Conservation (phyloP, 2,797 vertebrate species). For the Chiroxiphia lanceolata region DNA sequence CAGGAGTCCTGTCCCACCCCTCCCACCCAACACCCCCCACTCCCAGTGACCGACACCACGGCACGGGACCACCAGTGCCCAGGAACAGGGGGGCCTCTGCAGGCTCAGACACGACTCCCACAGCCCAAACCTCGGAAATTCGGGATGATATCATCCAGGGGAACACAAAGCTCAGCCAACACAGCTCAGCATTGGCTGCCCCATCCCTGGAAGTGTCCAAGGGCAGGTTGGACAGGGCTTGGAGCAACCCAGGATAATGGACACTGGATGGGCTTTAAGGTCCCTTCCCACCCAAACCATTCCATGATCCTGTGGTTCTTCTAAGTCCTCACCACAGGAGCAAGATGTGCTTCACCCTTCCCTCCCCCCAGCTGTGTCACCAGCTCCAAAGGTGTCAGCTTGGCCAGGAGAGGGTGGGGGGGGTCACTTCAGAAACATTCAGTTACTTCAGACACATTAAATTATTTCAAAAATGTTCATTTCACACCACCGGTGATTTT, state of each 20-base stretch:
- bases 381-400: background rate
- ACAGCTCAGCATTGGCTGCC: background rate
- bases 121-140: accelerated
- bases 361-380: too few relatives aligned
- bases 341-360: background rate
- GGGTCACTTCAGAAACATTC: background rate
- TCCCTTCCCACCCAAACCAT: background rate
- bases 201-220: background rate
- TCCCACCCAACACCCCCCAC: background rate
- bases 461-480: background rate
- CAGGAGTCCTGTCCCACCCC: background rate
- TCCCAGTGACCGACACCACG: background rate
- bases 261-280: background rate
- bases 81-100: background rate
- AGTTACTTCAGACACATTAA: background rate
- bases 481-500: background rate
- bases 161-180: background rate
- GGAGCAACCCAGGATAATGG: background rate
- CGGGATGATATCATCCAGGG: background rate
- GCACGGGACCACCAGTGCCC: background rate
- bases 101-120: background rate
- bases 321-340: background rate
- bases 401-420: background rate
- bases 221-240: background rate
- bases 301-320: background rate